phyloP scores from a whole-genome alignment of 1,140 invertebrate genomes.

The Lasioglossum baleicum region DNA sequence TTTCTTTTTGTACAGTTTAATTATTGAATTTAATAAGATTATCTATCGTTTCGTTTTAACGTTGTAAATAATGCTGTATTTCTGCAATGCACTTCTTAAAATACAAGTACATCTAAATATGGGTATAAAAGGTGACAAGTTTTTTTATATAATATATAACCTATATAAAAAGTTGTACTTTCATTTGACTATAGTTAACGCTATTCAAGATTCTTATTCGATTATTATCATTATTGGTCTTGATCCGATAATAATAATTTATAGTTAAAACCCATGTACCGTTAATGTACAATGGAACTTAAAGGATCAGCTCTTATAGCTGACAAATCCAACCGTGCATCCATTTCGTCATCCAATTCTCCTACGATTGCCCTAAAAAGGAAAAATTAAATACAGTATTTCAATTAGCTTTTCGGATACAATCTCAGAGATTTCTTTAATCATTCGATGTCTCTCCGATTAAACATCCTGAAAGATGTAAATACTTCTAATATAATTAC shows the following conservation, averaged over 20 bases:
- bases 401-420: neutral
- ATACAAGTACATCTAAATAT: constrained; percentile 49
- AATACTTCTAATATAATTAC: neutral
- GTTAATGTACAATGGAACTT: constrained; percentile 90
- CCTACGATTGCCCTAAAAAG: constrained; percentile 90
- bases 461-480: neutral
- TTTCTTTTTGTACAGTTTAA: constrained; percentile 52
- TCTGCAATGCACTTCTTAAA: constrained; percentile 44
- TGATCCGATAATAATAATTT: constrained; percentile 7
- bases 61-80: constrained; percentile 54
- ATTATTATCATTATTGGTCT: constrained; percentile 32
- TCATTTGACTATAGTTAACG: constrained; percentile 32
- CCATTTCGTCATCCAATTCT: constrained; percentile 94
- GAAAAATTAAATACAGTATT: constrained; percentile 14
- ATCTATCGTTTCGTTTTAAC: constrained; percentile 40
- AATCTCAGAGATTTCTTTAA: neutral
- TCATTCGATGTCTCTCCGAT: neutral
- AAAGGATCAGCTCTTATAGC: constrained; percentile 94
- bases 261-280: constrained; percentile 13
- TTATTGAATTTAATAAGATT: constrained; percentile 35
- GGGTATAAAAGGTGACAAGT: constrained; percentile 36
- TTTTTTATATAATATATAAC: constrained; percentile 52
- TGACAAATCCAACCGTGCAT: constrained; percentile 90
- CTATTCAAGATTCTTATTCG: constrained; percentile 27
- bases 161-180: constrained; percentile 46